These are phyloP conservation scores for Chauna torquata DNA, from an alignment of 2,113 vertebrate genomes.

Conservation along the genomic window DNA sequence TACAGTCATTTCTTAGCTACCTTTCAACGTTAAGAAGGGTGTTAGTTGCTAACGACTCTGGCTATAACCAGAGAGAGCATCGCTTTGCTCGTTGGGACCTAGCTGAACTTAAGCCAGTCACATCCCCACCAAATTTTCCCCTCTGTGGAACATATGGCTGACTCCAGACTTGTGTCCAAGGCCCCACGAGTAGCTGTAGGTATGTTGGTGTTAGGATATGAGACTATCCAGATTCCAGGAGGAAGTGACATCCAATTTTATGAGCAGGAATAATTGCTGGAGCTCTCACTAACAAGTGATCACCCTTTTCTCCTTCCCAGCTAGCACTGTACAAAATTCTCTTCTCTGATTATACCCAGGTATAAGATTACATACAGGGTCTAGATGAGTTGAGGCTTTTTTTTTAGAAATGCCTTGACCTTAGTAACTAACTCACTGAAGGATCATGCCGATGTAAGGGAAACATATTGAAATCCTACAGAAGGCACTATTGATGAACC, in stretches of 20 bases:
- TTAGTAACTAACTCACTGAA: background rate
- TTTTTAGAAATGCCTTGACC: background rate
- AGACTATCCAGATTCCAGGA: background rate
- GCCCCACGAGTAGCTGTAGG: background rate
- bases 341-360: background rate
- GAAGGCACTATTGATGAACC: background rate
- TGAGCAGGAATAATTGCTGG: background rate
- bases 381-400: background rate
- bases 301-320: background rate
- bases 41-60: background rate
- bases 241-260: background rate
- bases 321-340: background rate
- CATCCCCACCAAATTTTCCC: background rate
- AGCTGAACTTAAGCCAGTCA: background rate
- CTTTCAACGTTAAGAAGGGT: background rate
- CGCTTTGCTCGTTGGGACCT: accelerated
- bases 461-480: background rate
- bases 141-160: background rate
- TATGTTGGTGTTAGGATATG: background rate
- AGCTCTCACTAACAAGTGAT: background rate
- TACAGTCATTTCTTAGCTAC: background rate
- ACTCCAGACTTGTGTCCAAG: background rate
- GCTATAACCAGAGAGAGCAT: background rate
- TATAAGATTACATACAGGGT: background rate
- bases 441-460: background rate